Percentiles rank a stretch among this genome's conserved stretches.
phyloP scores from a whole-genome alignment of 1,140 invertebrate species.

The Dreissena rostriformis region DNA sequence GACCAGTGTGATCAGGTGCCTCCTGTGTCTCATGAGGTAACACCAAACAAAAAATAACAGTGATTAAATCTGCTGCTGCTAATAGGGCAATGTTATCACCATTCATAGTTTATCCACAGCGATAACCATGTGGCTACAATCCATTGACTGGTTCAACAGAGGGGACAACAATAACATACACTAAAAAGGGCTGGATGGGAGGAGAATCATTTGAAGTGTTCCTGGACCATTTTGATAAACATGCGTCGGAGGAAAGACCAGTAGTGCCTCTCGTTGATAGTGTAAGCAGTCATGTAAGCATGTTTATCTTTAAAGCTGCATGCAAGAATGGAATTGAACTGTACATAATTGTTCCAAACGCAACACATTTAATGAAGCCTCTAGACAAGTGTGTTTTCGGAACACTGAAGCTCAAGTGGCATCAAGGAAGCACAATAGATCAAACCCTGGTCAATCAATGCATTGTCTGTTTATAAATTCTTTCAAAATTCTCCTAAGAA shows the following conservation, averaged over 20 bases:
- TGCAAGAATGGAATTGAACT: constrained; percentile 43
- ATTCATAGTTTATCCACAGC: not conserved
- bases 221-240: constrained; percentile 54
- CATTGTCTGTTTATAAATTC: constrained; percentile 25
- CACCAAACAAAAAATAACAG: not conserved
- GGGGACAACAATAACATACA: constrained; percentile 23
- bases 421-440: constrained; percentile 45
- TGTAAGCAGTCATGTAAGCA: constrained; percentile 46
- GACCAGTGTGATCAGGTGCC: not conserved
- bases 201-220: constrained; percentile 28
- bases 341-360: constrained; percentile 56
- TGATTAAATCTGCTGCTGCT: not conserved
- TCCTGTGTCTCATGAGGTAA: not conserved
- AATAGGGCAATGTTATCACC: not conserved
- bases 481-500: constrained; percentile 46
- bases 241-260: constrained; percentile 40
- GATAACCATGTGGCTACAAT: not conserved
- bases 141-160: not conserved
- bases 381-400: constrained; percentile 57
- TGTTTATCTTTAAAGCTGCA: constrained; percentile 34
- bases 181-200: constrained; percentile 57
- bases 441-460: constrained; percentile 26
- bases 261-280: constrained; percentile 53
- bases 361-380: constrained; percentile 60
- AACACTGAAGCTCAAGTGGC: constrained; percentile 47